A percentile compares a stretch with the other conserved stretches of the same genome.
These are phyloP conservation scores for Pomatorhinus ruficollis DNA, from an alignment of 2,113 vertebrate genomes.

Conservation along the genomic window DNA sequence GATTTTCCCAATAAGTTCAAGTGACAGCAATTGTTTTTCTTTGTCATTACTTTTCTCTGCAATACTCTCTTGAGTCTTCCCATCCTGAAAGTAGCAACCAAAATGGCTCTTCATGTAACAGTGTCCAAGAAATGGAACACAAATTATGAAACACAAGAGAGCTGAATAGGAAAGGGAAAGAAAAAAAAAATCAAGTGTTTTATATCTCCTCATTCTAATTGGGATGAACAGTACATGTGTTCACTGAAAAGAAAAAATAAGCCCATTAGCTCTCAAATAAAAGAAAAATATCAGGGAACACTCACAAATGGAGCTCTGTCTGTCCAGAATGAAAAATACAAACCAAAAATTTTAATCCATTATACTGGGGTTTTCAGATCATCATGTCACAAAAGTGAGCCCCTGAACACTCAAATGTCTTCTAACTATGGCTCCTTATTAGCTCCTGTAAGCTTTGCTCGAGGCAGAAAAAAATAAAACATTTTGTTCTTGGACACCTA, in stretches of 20 bases:
- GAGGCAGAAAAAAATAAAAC: background rate
- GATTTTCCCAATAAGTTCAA: background rate
- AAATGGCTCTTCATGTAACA: background rate
- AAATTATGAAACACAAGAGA: constrained; percentile 30
- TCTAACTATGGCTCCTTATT: background rate
- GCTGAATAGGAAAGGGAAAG: background rate
- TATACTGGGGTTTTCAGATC: background rate
- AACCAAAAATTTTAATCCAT: background rate
- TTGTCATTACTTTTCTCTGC: background rate
- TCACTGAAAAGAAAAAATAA: constrained; percentile 44
- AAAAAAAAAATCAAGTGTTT: background rate
- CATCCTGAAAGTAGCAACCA: background rate
- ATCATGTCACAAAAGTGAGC: background rate
- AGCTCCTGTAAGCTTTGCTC: background rate
- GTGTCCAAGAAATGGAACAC: constrained; percentile 26
- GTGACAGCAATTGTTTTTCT: background rate
- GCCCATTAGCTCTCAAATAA: constrained; percentile 36
- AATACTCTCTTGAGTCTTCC: background rate
- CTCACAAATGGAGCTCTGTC: constrained; percentile 24
- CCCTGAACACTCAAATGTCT: background rate
- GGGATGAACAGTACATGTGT: constrained; percentile 31
- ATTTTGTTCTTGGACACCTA: background rate
- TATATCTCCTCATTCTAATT: constrained; percentile 31
- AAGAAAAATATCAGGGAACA: constrained; percentile 15
- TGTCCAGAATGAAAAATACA: background rate